These are phyloP conservation scores for Cephalopterus ornatus DNA, from an alignment of 2,113 vertebrate species.

Conservation along the genomic window DNA sequence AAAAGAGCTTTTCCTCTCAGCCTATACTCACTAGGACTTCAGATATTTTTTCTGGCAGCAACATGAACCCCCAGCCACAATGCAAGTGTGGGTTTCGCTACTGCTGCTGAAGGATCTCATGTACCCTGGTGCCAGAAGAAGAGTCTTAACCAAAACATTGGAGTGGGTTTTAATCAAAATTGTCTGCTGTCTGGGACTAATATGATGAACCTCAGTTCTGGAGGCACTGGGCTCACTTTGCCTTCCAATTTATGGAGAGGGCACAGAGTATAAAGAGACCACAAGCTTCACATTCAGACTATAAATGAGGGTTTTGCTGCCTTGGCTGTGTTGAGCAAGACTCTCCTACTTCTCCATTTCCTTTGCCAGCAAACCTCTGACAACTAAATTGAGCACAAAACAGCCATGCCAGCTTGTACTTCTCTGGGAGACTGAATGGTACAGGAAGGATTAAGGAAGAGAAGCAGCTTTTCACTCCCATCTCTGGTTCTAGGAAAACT, in stretches of 20 bases:
- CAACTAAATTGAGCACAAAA: not conserved
- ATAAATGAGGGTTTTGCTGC: not conserved
- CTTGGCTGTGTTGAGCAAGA: not conserved
- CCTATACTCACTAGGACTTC: not conserved
- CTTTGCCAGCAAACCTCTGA: slow-evolving; percentile 24
- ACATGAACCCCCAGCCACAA: rapidly evolving
- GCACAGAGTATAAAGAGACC: not conserved
- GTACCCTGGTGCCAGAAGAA: not conserved
- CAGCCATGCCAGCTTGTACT: slow-evolving; percentile 6
- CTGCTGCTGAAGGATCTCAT: not conserved
- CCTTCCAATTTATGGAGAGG: not conserved
- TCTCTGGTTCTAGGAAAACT: slow-evolving; percentile 13
- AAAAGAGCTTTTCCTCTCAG: not conserved
- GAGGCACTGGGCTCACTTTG: not conserved
- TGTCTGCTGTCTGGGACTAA: not conserved
- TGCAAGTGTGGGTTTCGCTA: not conserved
- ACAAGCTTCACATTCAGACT: not conserved
- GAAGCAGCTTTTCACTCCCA: slow-evolving; percentile 32
- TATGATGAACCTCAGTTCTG: not conserved
- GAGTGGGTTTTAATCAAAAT: not conserved
- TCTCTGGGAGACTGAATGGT: not conserved
- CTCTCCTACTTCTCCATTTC: slow-evolving; percentile 14
- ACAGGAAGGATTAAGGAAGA: slow-evolving; percentile 41
- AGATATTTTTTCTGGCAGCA: not conserved
- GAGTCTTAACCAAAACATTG: not conserved